Base-by-base conservation (phyloP, 2,797 vertebrate species). In the Phrynocephalus vlangalii region DNA sequence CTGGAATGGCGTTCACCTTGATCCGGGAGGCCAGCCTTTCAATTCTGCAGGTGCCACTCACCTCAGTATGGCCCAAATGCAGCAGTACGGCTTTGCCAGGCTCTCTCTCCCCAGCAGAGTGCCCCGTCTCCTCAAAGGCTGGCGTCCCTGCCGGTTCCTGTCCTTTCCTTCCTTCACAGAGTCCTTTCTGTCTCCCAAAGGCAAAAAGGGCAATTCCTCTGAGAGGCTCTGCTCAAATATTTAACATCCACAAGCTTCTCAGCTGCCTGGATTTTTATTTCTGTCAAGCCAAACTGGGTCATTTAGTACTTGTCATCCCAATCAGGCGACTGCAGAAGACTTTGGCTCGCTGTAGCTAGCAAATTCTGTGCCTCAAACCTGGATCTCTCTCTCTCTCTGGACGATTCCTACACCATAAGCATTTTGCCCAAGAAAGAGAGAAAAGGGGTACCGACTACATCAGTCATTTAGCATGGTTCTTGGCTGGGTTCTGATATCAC, bases 211-310 rank as follows among this genome's bases (percentile, higher is more conserved):
- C 89, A 50, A 15, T 44, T 86, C 87, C 90, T 68, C 67, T 2
- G 83, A 0, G 18, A 89, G 89, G 66, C 0, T 0, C 78, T 0
- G 0, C 78, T 90, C 75, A 83, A 87, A n/a, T 26, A 82, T 67
- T 33, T 2, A 80, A 63, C 71, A 56, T 76, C 79, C 3, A 0
- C 0, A 0, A 90, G 72, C 84, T 85, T 6, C 52, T 90, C 1
- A 5, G 88, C 77, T 79, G 79, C 75, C 48, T 70, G 18, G 70
- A 82, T 88, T 82, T 90, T 91, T 89, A 1, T 91, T 91, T 73
- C 82, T 82, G 81, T 85, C 71, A 85, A 87, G 83, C 91, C 16
- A 0, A 94, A 94, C 77, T 94, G 92, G 93, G 92, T 94, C 95
- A 94, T 89, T 77, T 6, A 5, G 16, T 24, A 15, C 73, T 88